These are phyloP conservation scores for Drosophila limbata DNA, from an alignment of 2,888 invertebrate genomes.

Conservation along the genomic window DNA sequence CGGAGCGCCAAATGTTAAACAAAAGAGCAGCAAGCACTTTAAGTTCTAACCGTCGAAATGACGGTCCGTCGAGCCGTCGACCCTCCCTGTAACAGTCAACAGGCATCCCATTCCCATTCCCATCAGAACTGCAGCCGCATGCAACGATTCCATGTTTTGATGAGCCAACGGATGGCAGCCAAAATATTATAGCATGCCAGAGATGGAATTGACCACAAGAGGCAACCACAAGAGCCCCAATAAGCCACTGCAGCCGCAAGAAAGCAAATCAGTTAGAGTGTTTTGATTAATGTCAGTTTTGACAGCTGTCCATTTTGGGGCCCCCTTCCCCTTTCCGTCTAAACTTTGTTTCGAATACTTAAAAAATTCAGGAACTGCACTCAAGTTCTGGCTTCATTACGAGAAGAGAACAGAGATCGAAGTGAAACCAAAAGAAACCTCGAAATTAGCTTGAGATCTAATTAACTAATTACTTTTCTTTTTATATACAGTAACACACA, in stretches of 20 bases:
- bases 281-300: conserved; percentile 78
- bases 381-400: not conserved
- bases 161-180: conserved; percentile 34
- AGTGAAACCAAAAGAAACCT: not conserved
- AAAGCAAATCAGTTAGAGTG: conserved; percentile 66
- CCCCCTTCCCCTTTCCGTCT: not conserved
- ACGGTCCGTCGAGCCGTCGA: not conserved
- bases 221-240: conserved; percentile 13
- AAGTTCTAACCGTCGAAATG: conserved; percentile 11
- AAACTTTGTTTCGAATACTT: too few species aligned
- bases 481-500: too few species aligned
- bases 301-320: conserved; percentile 69
- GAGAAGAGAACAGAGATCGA: not conserved
- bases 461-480: not conserved
- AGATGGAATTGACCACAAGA: conserved; percentile 28
- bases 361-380: conserved; percentile 7
- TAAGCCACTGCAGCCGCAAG: conserved; percentile 18
- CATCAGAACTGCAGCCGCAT: conserved; percentile 32
- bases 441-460: conserved; percentile 1
- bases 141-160: conserved; percentile 50
- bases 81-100: conserved; percentile 12
- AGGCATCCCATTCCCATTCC: conserved; percentile 22
- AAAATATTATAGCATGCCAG: conserved; percentile 28
- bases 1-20: conserved; percentile 53
- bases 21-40: conserved; percentile 39